phyloP scores from a whole-genome alignment of 2,797 vertebrate genomes.

The Channallabes apus region DNA sequence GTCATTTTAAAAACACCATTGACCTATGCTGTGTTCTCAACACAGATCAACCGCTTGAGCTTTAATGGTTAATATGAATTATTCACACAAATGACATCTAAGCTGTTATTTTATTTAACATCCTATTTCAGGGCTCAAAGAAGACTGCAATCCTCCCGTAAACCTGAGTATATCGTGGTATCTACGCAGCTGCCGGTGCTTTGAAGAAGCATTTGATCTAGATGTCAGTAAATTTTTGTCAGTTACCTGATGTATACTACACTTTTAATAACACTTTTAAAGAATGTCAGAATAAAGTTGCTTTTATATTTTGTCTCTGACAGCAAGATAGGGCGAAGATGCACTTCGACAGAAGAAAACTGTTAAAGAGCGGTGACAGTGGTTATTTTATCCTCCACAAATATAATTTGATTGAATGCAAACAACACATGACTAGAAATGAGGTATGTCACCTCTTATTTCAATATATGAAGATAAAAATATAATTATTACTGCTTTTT shows the following conservation, averaged over 20 bases:
- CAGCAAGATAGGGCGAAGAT: fast-evolving
- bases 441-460: slow-evolving; percentile 49
- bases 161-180: slow-evolving; percentile 71
- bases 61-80: not conserved
- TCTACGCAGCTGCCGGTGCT: slow-evolving; percentile 76
- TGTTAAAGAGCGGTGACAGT: slow-evolving; percentile 49
- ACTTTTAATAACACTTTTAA: not conserved
- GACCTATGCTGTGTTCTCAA: too few relatives aligned
- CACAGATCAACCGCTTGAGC: too few relatives aligned
- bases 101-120: not conserved
- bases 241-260: not conserved
- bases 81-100: not conserved
- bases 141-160: not conserved
- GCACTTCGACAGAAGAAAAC: slow-evolving; percentile 33
- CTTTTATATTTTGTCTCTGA: slow-evolving; percentile 21
- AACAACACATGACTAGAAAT: not conserved
- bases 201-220: slow-evolving; percentile 64
- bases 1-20: too few relatives aligned
- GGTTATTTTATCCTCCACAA: slow-evolving; percentile 62
- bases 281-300: not conserved
- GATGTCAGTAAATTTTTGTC: slow-evolving; percentile 59
- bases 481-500: not conserved
- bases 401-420: slow-evolving; percentile 52
- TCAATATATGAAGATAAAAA: not conserved
- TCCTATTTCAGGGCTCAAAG: slow-evolving; percentile 32